Conservation (phyloP, 1,140 invertebrate genomes). For the Achatina immaculata region DNA sequence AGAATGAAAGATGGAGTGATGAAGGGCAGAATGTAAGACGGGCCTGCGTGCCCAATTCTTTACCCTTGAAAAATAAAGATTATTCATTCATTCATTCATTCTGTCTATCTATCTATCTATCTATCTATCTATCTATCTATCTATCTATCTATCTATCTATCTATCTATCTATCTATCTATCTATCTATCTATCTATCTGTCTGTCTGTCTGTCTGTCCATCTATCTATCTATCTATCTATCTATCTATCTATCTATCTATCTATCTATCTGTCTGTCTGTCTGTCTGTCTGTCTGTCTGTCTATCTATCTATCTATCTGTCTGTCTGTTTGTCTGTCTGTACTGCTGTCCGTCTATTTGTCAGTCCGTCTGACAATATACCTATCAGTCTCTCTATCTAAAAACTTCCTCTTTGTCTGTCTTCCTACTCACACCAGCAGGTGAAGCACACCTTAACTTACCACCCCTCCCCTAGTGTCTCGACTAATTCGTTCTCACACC, state of each 20-base stretch:
- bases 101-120: slow-evolving; percentile 2
- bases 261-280: slow-evolving; percentile 2
- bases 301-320: not conserved
- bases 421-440: no score
- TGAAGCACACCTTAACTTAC: no score
- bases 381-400: no score
- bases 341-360: not conserved
- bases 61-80: no score
- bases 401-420: no score
- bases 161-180: slow-evolving; percentile 11
- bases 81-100: not conserved
- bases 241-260: slow-evolving; percentile 16
- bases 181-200: slow-evolving; percentile 10
- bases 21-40: no score
- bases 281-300: not conserved
- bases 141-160: slow-evolving; percentile 24
- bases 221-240: slow-evolving; percentile 16
- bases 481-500: no score
- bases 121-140: not conserved
- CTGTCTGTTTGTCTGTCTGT: not conserved
- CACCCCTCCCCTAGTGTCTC: no score
- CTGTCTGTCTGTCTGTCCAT: not conserved
- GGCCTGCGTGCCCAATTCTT: no score
- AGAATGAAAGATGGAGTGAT: no score
- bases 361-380: no score